Conservation (phyloP, 2,797 vertebrate genomes). For the Chrysocyon brachyurus region DNA sequence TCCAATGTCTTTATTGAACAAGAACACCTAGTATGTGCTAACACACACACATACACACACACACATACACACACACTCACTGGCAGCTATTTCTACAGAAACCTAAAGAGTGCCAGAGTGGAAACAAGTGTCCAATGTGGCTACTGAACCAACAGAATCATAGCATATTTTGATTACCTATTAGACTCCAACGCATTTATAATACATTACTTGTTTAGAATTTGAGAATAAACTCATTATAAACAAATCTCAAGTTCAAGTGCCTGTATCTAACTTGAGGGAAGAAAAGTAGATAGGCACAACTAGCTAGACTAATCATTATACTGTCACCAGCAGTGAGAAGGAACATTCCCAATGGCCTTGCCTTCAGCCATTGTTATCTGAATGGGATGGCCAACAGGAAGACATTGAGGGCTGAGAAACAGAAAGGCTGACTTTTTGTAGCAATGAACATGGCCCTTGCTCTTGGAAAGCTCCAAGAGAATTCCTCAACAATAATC, state of each 20-base stretch:
- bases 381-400: not conserved
- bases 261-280: conserved; percentile 64
- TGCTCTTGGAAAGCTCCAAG: not conserved
- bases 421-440: not conserved
- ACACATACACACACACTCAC: not conserved
- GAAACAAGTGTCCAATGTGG: not conserved
- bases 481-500: not conserved
- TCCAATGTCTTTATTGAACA: conserved; percentile 6
- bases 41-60: not conserved
- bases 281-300: not conserved
- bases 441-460: not conserved
- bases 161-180: conserved; percentile 52
- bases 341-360: not conserved
- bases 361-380: conserved; percentile 16
- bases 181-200: conserved; percentile 4
- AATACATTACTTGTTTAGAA: conserved; percentile 59
- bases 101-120: not conserved
- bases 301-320: conserved; percentile 12
- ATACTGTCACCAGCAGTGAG: not conserved
- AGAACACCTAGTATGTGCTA: not conserved
- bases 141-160: conserved; percentile 9
- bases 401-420: not conserved
- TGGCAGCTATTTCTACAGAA: not conserved
- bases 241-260: conserved; percentile 66
- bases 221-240: conserved; percentile 50